phyloP scores from a whole-genome alignment of 2,888 invertebrate genomes.

The Neocrepidodera transversa region DNA sequence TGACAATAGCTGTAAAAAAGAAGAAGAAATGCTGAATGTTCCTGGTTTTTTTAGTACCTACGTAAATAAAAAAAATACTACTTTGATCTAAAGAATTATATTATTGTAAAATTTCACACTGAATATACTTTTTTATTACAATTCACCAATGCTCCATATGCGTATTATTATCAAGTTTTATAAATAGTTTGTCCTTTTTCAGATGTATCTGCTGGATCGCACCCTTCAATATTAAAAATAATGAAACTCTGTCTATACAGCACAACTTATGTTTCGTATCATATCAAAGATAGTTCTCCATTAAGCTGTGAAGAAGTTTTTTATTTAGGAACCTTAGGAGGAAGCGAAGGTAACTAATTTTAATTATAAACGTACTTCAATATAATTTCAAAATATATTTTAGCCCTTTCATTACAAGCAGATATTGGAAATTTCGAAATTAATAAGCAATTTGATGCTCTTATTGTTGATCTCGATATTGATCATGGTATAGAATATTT shows the following conservation, averaged over 20 bases:
- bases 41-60: no score
- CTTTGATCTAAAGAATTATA: no score
- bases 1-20: no score
- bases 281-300: constrained; percentile 58
- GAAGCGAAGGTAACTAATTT: constrained; percentile 71
- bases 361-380: no score
- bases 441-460: constrained; percentile 88
- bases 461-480: constrained; percentile 74
- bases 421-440: constrained; percentile 79
- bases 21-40: no score
- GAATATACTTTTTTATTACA: no score
- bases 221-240: constrained; percentile 76
- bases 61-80: no score
- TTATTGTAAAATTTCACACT: no score
- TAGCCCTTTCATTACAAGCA: constrained; percentile 77
- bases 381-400: no score
- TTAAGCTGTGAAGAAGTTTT: constrained; percentile 79
- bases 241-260: constrained; percentile 77
- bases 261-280: constrained; percentile 72
- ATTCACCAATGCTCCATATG: no score
- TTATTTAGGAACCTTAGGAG: constrained; percentile 85
- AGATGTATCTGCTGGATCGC: constrained; percentile 88
- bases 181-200: constrained; percentile 28
- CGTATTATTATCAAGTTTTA: no score
- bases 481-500: constrained; percentile 64